Evolutionary conservation across 2,797 vertebrate species (phyloP), one percentile per base, ranked within the genome.

Genomic region (Perodicticus potto): DNA sequence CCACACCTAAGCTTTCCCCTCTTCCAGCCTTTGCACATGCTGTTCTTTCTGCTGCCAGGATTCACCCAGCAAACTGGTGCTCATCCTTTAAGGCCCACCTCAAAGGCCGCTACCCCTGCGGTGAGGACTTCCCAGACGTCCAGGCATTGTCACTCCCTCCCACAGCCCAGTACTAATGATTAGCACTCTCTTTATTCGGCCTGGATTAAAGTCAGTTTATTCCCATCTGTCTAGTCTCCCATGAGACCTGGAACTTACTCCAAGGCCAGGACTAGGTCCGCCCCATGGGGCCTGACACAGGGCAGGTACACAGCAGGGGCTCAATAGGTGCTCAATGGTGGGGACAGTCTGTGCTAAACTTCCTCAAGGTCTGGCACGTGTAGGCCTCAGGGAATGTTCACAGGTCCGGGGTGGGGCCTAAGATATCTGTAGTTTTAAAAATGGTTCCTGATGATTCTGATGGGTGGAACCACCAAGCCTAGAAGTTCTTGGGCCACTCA

Each of bases 221-320:
- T 96, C 55, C 57, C 55, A 25, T 72, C 69, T 81, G 34, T 37
- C 12, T 90, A 5, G 61, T 94, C 25, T 93, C 17, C 11, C 27
- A 5, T 7, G 34, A 94, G 86, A 72, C 57, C 37, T 23, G 32
- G 61, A 63, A 77, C 86, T 80, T 95, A 63, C 86, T 89, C 45
- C 45, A 94, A 90, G 67, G 70, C 94, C 70, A 91, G 45, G 72
- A 78, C 45, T 65, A 65, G 61, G 63, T 93, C 86, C 65, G 83
- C 59, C 65, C 72, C 74, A 1, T 17, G 61, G 61, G 77, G 61
- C 37, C 55, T 63, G 63, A 91, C 63, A 43, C 34, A 67, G 55
- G 82, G 32, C 23, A 5, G 53, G 40, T 89, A 53, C 49, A 85
- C 53, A 83, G 67, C 80, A 86, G n/a, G 87, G 49, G 37, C 32